phyloP scores from a whole-genome alignment of 2,797 vertebrate genomes.

The Molossus alvarezi region DNA sequence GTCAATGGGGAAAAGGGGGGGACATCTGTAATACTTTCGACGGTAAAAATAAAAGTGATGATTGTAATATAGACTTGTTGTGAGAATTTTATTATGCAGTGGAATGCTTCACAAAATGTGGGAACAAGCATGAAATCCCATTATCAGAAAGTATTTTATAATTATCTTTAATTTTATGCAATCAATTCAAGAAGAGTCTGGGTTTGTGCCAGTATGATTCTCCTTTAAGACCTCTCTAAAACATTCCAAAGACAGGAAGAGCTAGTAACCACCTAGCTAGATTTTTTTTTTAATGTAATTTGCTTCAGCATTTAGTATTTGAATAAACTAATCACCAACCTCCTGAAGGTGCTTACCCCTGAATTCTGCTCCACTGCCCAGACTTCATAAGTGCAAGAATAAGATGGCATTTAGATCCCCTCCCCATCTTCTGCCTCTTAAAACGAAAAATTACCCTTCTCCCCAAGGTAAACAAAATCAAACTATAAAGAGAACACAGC shows the following conservation, averaged over 20 bases:
- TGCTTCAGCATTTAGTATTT: background rate
- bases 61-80: background rate
- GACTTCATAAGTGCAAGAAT: constrained; percentile 10
- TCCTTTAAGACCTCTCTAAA: background rate
- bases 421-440: background rate
- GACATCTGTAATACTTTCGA: too few relatives aligned
- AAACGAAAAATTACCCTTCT: background rate
- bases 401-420: background rate
- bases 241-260: background rate
- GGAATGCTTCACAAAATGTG: background rate
- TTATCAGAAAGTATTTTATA: background rate
- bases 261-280: background rate
- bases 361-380: background rate
- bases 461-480: background rate
- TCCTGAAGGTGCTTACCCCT: background rate
- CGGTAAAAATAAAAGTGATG: background rate
- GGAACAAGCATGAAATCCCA: background rate
- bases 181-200: background rate
- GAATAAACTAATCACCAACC: background rate
- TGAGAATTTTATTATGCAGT: background rate
- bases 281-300: background rate
- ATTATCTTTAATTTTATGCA: background rate
- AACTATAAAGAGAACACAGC: background rate
- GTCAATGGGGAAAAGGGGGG: too few relatives aligned
- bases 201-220: background rate